phyloP scores from a whole-genome alignment of 2,888 invertebrate species.

The Phorcus lineatus region DNA sequence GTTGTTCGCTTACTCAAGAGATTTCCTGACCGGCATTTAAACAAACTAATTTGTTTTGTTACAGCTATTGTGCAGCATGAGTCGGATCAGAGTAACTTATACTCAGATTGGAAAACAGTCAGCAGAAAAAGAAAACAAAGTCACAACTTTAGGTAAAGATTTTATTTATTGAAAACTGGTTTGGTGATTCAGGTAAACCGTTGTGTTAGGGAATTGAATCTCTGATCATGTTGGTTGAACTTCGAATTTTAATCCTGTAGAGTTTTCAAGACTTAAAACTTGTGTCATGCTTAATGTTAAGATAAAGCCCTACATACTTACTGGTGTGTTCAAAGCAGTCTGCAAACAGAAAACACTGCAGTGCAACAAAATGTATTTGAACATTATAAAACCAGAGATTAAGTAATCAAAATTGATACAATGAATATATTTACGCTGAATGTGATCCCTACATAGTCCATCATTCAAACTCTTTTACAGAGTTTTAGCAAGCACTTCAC shows the following conservation, averaged over 20 bases:
- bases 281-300: neutral
- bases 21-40: no score
- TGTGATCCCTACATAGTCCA: no score
- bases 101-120: constrained; percentile 48
- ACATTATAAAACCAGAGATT: neutral
- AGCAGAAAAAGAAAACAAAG: neutral
- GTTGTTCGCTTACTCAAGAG: no score
- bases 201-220: no score
- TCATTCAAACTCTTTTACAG: no score
- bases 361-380: neutral
- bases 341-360: neutral
- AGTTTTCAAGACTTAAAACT: neutral
- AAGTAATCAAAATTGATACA: neutral
- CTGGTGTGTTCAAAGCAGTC: neutral
- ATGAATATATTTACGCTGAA: no score
- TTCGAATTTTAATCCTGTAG: no score
- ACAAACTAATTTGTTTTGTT: no score
- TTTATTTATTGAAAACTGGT: neutral
- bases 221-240: no score
- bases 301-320: neutral
- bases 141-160: neutral
- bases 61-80: constrained; percentile 55
- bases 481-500: no score
- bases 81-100: constrained; percentile 51
- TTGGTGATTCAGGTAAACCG: no score